Percentiles rank a stretch among this genome's conserved stretches.
Conservation (phyloP, 2,888 invertebrate species). For the Folsomia manolachei region DNA sequence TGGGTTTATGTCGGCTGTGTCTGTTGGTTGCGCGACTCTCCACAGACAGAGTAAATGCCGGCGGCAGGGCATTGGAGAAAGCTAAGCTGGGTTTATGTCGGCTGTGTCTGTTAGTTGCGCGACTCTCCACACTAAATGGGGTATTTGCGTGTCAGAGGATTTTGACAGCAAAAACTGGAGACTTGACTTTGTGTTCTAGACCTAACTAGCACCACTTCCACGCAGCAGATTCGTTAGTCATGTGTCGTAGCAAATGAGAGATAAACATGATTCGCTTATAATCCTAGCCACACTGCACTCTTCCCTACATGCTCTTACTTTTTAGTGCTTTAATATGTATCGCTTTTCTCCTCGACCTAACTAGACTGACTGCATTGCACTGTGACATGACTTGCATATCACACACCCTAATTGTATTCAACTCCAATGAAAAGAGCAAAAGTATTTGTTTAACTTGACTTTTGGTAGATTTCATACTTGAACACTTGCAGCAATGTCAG, state of each 20-base stretch:
- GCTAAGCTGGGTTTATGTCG: too few species aligned
- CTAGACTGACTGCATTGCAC: background rate
- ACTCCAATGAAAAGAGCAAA: background rate
- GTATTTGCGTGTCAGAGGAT: conserved; percentile 47
- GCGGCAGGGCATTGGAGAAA: too few species aligned
- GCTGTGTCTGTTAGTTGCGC: conserved; percentile 12
- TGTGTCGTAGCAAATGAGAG: conserved; percentile 8
- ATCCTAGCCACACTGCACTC: conserved; percentile 1
- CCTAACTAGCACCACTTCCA: background rate
- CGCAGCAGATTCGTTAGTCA: background rate
- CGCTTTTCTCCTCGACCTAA: background rate
- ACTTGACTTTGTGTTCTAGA: conserved; percentile 3
- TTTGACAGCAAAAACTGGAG: conserved; percentile 3
- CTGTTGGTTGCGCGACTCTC: conserved; percentile 8
- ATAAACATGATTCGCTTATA: conserved; percentile 15
- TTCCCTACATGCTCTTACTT: conserved; percentile 2
- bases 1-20: background rate
- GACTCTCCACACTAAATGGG: conserved; percentile 36
- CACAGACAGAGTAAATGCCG: too few species aligned
- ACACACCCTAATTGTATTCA: background rate
- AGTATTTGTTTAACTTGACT: background rate
- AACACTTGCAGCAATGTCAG: too few species aligned
- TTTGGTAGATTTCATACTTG: background rate
- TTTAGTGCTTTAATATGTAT: conserved; percentile 1
- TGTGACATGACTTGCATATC: background rate